These are phyloP conservation scores for Microplitis deprimator DNA, from an alignment of 2,888 invertebrate species.

Conservation along the genomic window DNA sequence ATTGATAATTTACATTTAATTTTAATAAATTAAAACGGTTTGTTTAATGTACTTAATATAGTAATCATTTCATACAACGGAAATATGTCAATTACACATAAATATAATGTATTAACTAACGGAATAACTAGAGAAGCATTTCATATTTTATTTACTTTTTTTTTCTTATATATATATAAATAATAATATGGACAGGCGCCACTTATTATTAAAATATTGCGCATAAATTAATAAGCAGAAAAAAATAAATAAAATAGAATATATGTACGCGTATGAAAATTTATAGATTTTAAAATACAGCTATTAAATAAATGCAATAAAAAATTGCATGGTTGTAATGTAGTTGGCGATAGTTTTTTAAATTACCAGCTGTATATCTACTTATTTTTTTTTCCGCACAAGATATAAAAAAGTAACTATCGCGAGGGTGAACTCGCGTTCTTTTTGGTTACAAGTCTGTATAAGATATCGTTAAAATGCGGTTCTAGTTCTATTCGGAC, in stretches of 20 bases:
- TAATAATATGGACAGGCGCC: neutral
- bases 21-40: neutral
- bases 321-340: neutral
- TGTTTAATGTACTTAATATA: neutral
- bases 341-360: constrained; percentile 55
- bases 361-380: constrained; percentile 48
- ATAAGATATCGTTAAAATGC: neutral
- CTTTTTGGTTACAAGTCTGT: no score
- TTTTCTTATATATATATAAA: neutral
- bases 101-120: neutral
- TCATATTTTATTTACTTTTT: neutral
- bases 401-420: neutral
- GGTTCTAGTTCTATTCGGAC: neutral
- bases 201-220: neutral
- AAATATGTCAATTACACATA: neutral
- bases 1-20: neutral
- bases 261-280: neutral
- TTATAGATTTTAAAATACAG: neutral
- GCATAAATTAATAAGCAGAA: neutral
- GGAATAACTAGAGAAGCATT: neutral
- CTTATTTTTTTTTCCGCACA: neutral
- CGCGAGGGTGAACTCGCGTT: no score
- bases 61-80: neutral
- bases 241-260: neutral
- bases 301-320: constrained; percentile 17